Base-by-base conservation (phyloP, 2,888 invertebrate genomes). In the Erebia ligea region DNA sequence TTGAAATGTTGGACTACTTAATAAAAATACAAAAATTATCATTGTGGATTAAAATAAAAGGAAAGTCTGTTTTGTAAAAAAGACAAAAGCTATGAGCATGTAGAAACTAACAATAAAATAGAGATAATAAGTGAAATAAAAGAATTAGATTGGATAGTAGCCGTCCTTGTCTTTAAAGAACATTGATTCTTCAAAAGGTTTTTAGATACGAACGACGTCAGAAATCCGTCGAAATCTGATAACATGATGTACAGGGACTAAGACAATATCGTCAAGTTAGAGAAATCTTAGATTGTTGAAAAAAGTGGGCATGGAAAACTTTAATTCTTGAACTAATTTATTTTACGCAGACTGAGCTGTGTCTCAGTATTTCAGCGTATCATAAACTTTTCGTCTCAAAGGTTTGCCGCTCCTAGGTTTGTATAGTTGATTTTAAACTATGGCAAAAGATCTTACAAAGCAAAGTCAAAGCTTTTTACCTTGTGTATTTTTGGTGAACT, bases 191-290 rank as follows among this genome's bases (percentile, higher is more conserved):
- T 34, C 65, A 62, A 68, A 63, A 57, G 72, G 56, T 58, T 68
- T 61, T 67, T 68, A 70, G 70, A 68, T 72, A 63, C 64, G 74
- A 71, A 63, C 64, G 74, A 71, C 76, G 71, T 67, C 52, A 40
- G 68, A 61, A 80, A 82, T 86, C 87, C 85, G 86, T 90, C 89
- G 80, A 79, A 82, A 82, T 74, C 78, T 76, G 78, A 79, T 82
- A 81, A 81, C 80, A 75, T 78, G 78, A 83, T 82, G 80, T 91
- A 92, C 92, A 92, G 92, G 92, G 92, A 92, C 86, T 85, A 86
- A 82, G 92, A 92, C 92, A 92, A 92, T 92, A 92, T 84, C 81
- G 81, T 84, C 84, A 79, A 72, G 78, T 77, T 84, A 82, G 75
- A 78, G 71, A 78, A 72, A 57, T 65, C 58, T 64, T 76, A 74